Percentiles rank a stretch among this genome's conserved stretches.
Evolutionary conservation across 1,140 invertebrate genomes (phyloP).

Genomic region (Chrysopa pallens): DNA sequence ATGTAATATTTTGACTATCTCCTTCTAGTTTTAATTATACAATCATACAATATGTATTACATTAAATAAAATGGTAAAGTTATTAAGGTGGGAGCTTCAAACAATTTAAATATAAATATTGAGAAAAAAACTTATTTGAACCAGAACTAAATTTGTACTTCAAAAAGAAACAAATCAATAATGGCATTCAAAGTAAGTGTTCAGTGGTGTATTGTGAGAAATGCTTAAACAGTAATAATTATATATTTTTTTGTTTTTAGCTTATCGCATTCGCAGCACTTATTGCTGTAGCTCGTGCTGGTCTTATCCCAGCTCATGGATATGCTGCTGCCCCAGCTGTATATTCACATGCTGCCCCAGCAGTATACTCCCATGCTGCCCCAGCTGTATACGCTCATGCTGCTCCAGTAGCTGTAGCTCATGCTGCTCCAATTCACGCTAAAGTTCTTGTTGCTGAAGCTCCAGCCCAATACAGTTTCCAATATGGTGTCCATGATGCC

Average conservation of each 20-base stretch:
- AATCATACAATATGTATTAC: too few relatives aligned
- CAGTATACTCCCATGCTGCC: not conserved
- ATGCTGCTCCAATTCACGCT: constrained; percentile 3
- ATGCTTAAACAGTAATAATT: not conserved
- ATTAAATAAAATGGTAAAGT: too few relatives aligned
- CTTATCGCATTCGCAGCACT: constrained; percentile 8
- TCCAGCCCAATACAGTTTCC: constrained; percentile 39
- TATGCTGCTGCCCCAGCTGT: not conserved
- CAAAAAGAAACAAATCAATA: too few relatives aligned
- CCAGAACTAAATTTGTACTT: too few relatives aligned
- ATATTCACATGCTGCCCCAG: too few relatives aligned
- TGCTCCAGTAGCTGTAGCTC: not conserved
- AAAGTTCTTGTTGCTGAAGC: constrained; percentile 4
- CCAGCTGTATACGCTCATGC: too few relatives aligned
- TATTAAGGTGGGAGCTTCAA: too few relatives aligned
- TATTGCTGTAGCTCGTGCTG: constrained; percentile 6
- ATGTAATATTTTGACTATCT: too few relatives aligned
- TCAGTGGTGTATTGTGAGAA: too few relatives aligned
- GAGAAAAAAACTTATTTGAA: too few relatives aligned
- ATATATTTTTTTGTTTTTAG: not conserved
- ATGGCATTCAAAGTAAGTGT: not conserved
- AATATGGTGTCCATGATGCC: constrained; percentile 52
- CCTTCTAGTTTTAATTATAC: too few relatives aligned
- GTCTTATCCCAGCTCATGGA: constrained; percentile 1
- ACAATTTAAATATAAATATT: too few relatives aligned